Evolutionary conservation across 2,797 vertebrate genomes (phyloP), one percentile per base, ranked within the genome.

Genomic region (Petrocephalus sullivani): DNA sequence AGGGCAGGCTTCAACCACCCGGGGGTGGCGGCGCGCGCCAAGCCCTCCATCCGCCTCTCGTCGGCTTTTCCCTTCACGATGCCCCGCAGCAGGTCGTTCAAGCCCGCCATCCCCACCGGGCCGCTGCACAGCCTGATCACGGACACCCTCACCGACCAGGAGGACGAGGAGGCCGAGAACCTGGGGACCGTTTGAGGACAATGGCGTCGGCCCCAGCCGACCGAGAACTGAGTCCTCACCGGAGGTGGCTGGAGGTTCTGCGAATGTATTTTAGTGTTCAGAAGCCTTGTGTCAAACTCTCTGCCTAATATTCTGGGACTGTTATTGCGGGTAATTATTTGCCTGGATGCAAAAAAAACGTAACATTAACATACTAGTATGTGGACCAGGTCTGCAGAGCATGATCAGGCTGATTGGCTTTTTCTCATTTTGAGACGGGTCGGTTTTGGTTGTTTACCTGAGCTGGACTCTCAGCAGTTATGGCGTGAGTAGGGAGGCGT

Each of bases 61-160:
- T 97, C 97, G 0, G 90, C 96, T 21, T 98, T 96, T 91, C 97
- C 97, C 0, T 97, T 98, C 8, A 95, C 95, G 46, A 91, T 94
- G 46, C 92, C 94, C 53, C 96, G 95, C 60, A 94, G 94, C 90
- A 96, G 94, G 87, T 95, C 95, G 7, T 88, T 95, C 83, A 97
- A 96, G 89, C 97, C 97, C 0, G 93, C 95, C 89, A 94, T 98
- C 87, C 96, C 96, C 75, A 96, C 95, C 54, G 96, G 96, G 84
- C 94, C 94, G 3, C 95, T 96, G 92, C 96, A 96, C 28, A 94
- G 95, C 67, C 91, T 97, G 86, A 96, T 95, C 90, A 93, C 95
- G 23, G 96, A 96, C 33, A 95, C 96, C 54, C 92, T 97, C 88
- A 95, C 96, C 41, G 96, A 92, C 87, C 95, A 94, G 86, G 96